These are phyloP conservation scores for Callosobruchus maculatus DNA, from an alignment of 2,888 invertebrate genomes.

Conservation along the genomic window DNA sequence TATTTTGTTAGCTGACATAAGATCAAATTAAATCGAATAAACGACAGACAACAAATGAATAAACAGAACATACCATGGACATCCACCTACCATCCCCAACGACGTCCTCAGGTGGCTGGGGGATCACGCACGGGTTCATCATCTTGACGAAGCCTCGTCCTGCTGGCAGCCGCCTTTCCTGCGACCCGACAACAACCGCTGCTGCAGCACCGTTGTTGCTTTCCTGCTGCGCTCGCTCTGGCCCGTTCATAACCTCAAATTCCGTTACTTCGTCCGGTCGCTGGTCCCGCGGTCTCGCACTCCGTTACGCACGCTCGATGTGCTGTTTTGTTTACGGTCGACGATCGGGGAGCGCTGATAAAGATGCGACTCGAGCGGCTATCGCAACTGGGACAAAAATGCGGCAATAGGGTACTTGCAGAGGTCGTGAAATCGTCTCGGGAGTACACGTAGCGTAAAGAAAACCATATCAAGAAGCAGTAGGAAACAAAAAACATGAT, in stretches of 20 bases:
- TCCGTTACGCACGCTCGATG: neutral
- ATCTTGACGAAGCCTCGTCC: conserved; percentile 8
- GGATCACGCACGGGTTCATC: conserved; percentile 53
- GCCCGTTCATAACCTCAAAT: neutral
- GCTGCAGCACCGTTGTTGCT: neutral
- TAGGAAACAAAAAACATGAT: too few species aligned
- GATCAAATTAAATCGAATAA: too few species aligned
- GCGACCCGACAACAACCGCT: neutral
- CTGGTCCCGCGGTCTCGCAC: neutral
- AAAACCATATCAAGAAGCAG: too few species aligned
- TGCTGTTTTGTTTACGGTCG: neutral
- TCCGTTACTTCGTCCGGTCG: conserved; percentile 5
- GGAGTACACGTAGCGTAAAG: too few species aligned
- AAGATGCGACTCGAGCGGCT: too few species aligned
- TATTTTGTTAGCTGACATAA: too few species aligned
- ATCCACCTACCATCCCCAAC: conserved; percentile 61
- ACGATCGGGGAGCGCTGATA: neutral
- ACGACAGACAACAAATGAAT: neutral
- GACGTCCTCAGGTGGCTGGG: conserved; percentile 54
- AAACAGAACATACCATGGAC: conserved; percentile 52
- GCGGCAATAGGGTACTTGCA: too few species aligned
- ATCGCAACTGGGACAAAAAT: too few species aligned
- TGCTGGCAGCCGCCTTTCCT: neutral
- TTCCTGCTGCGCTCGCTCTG: neutral
- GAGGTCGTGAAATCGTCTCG: too few species aligned